Evolutionary conservation across 2,113 vertebrate genomes (phyloP), one percentile per base, ranked within the genome.

Genomic region (Apus apus): DNA sequence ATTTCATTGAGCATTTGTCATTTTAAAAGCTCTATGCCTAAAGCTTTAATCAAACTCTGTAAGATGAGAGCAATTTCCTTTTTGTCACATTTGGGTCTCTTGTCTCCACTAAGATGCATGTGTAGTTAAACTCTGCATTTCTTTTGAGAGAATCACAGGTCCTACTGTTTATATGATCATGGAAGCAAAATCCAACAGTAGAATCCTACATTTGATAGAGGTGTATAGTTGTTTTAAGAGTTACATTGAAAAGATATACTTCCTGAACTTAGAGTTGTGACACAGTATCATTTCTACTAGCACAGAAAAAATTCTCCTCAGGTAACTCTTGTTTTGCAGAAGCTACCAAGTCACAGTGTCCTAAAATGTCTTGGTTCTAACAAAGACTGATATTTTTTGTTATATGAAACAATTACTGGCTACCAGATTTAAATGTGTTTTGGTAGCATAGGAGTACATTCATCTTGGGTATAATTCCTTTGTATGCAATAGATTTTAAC

Each of bases 1-100:
- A 96, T 96, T 96, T 94, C 94, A 95, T 0, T 79, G 81, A 90
- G 43, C 93, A 96, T 97, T 97, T 95, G 89, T 97, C 94, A 96
- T 94, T 90, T 93, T 25, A 94, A 95, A 96, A 94, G 89, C 82
- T 70, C 71, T 79, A 51, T 18, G 85, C 94, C 93, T 96, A 94
- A 93, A 97, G 94, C 95, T 95, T 95, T 96, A 95, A 93, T 96
- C 87, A 93, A 82, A 76, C 77, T 73, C 65, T 77, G 27, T 58
- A 80, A 58, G 62, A 94, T 32, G 38, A 93, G 30, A 91, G 72
- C 85, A 79, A 87, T 96, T 97, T 86, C 23, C 60, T 74, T 90
- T 91, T 91, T 66, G 78, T 91, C 67, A 83, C 85, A 36, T 62
- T 82, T 70, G 50, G 62, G 60, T 91, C 72, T 89, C 80, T 70